These are phyloP conservation scores for Sialis fuliginosa DNA, from an alignment of 2,888 invertebrate species.

Conservation along the genomic window DNA sequence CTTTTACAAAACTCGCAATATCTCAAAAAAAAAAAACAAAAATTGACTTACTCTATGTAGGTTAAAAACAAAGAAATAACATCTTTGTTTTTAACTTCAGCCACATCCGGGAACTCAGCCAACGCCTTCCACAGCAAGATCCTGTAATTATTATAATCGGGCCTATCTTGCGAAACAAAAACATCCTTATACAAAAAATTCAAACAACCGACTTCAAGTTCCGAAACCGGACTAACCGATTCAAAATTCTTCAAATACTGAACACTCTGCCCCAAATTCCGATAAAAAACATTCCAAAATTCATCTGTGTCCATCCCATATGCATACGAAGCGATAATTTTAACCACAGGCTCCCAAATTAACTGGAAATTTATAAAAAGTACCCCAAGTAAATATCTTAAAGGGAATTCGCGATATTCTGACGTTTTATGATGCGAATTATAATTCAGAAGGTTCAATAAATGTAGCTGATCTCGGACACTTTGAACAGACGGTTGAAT, in stretches of 20 bases:
- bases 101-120: constrained; percentile 50
- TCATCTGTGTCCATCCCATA: constrained; percentile 34
- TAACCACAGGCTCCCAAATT: constrained; percentile 69
- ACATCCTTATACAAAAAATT: constrained; percentile 4
- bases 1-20: no score
- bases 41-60: constrained; percentile 49
- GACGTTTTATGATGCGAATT: constrained; percentile 38
- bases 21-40: neutral
- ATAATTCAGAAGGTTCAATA: constrained; percentile 54
- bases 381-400: constrained; percentile 66
- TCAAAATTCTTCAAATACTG: constrained; percentile 23
- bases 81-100: constrained; percentile 66
- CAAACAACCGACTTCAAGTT: constrained; percentile 11
- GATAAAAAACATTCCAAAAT: constrained; percentile 57
- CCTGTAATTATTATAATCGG: constrained; percentile 61
- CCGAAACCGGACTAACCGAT: constrained; percentile 10
- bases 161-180: constrained; percentile 32
- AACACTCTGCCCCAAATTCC: constrained; percentile 35
- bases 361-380: constrained; percentile 76
- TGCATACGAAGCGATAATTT: constrained; percentile 60
- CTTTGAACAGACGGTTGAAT: constrained; percentile 55
- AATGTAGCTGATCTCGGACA: constrained; percentile 59
- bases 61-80: constrained; percentile 62
- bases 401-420: constrained; percentile 41
- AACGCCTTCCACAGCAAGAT: constrained; percentile 68